Base-by-base conservation (phyloP, 2,888 invertebrate species). In the Eremobia ochroleuca region DNA sequence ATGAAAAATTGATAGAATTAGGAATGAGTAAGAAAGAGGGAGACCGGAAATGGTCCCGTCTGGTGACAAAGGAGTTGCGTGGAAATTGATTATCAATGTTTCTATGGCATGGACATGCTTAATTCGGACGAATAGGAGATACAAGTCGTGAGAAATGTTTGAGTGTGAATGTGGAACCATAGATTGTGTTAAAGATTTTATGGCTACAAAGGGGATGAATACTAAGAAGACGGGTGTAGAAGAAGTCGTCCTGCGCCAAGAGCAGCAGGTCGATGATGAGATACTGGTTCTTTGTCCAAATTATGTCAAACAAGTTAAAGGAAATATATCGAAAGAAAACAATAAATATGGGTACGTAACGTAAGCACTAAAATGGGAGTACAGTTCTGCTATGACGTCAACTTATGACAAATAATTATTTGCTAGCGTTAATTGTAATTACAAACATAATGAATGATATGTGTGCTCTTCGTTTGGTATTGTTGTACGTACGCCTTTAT, bases 361-460 rank as follows among this genome's bases (percentile, higher is more conserved):
- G 21, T 11, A 61, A 67, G 11, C 31, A 58, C 18, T 58, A 52
- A 76, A 40, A 64, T 58, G 58, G 52, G 25, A 34, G 34, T 52
- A 73, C 28, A 49, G 40, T 28, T 37, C n/a, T 58, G 64, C 40
- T 49, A 77, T 79, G 82, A 79, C 82, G 82, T 79, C 76, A 79
- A 59, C 64, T 49, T 79, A 52, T 82, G 76, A 76, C 79, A 82
- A 77, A 70, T 69, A 65, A 62, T 49, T 37, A 66, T 65, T 76
- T 64, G 59, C 40, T 28, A 34, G 55, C 55, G n/a, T 37, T 76
- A 64, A 79, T 59, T 68, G 15, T 64, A 68, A 79, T 71, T 49
- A 82, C 66, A 40, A 25, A 64, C 28, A 31, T 62, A 65, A 49
- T 65, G 1, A 65, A 78, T 59, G 18, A 40, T 55, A 43, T 55